Base-by-base conservation (phyloP, 2,888 invertebrate genomes). In the Oligia fasciuncula region DNA sequence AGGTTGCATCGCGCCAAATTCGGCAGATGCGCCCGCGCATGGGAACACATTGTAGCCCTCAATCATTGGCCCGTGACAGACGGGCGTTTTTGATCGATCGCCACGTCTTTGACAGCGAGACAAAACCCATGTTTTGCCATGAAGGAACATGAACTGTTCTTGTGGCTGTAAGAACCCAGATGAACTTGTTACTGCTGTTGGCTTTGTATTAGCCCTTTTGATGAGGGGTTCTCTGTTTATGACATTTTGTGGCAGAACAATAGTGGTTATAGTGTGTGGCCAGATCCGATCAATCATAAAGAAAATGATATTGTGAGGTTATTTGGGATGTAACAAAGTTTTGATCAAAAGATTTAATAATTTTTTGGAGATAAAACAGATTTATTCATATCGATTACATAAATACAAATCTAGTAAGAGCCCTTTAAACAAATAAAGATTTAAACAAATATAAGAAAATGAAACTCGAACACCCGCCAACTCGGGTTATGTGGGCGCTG, bases 1-100 rank as follows among this genome's bases (percentile, higher is more conserved):
- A 90, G 88, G 83, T 87, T 77, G 76, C 77, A 76, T 85, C 87
- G 89, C 92, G 88, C 93, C 91, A 92, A 93, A 93, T 92, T 91
- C 84, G 92, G 91, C 90, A 91, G 91, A 89, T 91, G 91, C 89
- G 82, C 76, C 77, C 72, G 89, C 86, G 80, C 83, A 85, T 82
- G 85, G 80, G 80, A 89, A 87, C 81, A 81, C 35, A 78, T 85
- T 81, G 86, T 86, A 88, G 85, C 90, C 85, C 88, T 93, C 92
- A 90, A 93, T 93, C 93, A 93, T 90, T 89, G 83, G 81, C 66
- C 86, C 74, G 78, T 89, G 91, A 89, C 91, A 91, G 90, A 84
- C 87, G 75, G 80, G 79, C 73, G 81, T 90, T 90, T 91, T 90
- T 94, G 95, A 95, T 95, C 92, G 95, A 94, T 94, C 86, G 90